These are phyloP conservation scores for Plusia festucae DNA, from an alignment of 2,888 invertebrate genomes.

Conservation along the genomic window DNA sequence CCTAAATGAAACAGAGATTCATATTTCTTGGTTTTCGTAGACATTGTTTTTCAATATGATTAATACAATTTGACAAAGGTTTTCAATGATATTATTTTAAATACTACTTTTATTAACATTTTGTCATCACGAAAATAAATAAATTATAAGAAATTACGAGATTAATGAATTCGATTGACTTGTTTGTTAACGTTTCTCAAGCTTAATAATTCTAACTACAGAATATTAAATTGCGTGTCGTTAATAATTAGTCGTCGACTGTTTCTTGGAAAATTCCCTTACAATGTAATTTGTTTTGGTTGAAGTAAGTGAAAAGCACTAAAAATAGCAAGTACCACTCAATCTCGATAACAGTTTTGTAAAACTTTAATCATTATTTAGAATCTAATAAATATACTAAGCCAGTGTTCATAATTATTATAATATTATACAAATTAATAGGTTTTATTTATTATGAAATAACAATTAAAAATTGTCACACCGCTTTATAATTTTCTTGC, in stretches of 20 bases:
- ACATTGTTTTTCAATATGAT: too few relatives aligned
- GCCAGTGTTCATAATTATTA: not conserved
- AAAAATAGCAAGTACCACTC: slow-evolving; percentile 26
- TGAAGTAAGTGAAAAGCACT: slow-evolving; percentile 11
- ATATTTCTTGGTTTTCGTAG: not conserved
- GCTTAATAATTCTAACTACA: slow-evolving; percentile 18
- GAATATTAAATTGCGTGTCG: slow-evolving; percentile 45
- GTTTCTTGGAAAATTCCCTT: slow-evolving; percentile 43
- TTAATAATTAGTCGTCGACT: slow-evolving; percentile 26
- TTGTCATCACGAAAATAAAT: slow-evolving; percentile 18
- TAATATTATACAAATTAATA: too few relatives aligned
- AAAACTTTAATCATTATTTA: not conserved
- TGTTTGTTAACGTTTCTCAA: slow-evolving; percentile 22
- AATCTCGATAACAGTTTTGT: slow-evolving; percentile 8
- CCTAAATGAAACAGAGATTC: not conserved
- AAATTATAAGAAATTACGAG: slow-evolving; percentile 29
- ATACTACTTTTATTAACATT: not conserved
- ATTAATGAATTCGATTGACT: slow-evolving; percentile 29
- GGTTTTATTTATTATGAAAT: too few relatives aligned
- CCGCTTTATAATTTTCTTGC: not conserved
- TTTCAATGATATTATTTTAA: too few relatives aligned
- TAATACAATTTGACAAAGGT: too few relatives aligned
- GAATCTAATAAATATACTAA: not conserved
- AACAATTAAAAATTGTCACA: too few relatives aligned
- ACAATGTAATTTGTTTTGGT: slow-evolving; percentile 24